phyloP scores from a whole-genome alignment of 2,888 invertebrate genomes.

The Onchidella celtica region DNA sequence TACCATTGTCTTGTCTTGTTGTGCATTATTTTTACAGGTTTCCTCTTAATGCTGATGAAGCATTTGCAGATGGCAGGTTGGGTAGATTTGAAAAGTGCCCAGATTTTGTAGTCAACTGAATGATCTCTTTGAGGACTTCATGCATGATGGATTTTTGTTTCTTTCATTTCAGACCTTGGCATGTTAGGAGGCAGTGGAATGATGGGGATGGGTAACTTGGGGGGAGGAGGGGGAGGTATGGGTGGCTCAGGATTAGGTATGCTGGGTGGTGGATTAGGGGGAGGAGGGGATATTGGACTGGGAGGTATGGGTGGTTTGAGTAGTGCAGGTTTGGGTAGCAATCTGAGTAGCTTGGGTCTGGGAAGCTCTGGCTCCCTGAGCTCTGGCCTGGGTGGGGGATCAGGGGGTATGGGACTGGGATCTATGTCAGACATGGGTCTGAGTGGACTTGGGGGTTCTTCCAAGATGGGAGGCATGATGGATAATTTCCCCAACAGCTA shows the following conservation, averaged over 20 bases:
- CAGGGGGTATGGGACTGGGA: slow-evolving; percentile 57
- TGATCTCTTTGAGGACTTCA: too few relatives aligned
- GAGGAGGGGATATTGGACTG: slow-evolving; percentile 41
- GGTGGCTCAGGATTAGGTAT: slow-evolving; percentile 48
- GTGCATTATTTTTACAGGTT: too few relatives aligned
- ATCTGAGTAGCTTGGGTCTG: slow-evolving; percentile 53
- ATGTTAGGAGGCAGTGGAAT: slow-evolving; percentile 47
- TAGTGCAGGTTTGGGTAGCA: slow-evolving; percentile 47
- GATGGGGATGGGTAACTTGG: slow-evolving; percentile 45
- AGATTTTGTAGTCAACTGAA: too few relatives aligned
- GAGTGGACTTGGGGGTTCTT: slow-evolving; percentile 54
- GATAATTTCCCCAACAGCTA: slow-evolving; percentile 49
- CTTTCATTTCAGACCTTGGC: slow-evolving; percentile 43
- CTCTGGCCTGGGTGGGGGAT: slow-evolving; percentile 41
- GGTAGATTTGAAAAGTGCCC: too few relatives aligned
- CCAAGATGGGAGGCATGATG: slow-evolving; percentile 57
- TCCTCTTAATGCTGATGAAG: too few relatives aligned
- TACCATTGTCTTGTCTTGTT: too few relatives aligned
- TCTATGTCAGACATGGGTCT: slow-evolving; percentile 44
- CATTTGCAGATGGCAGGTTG: too few relatives aligned
- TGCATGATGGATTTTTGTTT: too few relatives aligned
- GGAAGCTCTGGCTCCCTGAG: slow-evolving; percentile 2
- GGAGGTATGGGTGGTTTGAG: slow-evolving; percentile 42
- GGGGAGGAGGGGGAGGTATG: slow-evolving; percentile 24
- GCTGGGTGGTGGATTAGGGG: slow-evolving; percentile 59